phyloP scores from a whole-genome alignment of 2,888 invertebrate genomes.

The Nycteola revayana region DNA sequence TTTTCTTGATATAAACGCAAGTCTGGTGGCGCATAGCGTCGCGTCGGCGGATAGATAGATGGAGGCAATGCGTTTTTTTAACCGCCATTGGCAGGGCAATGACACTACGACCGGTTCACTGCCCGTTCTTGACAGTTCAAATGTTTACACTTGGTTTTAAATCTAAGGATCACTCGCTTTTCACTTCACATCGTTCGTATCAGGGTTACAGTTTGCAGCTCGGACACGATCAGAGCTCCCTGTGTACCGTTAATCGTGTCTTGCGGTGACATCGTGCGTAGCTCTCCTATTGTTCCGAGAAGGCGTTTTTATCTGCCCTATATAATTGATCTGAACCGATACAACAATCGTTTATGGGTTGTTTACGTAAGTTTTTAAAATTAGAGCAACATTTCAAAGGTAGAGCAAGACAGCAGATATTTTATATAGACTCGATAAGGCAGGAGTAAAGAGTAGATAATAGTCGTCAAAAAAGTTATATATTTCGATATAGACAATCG shows the following conservation, averaged over 20 bases:
- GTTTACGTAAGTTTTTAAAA: no score
- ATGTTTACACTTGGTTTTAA: constrained; percentile 70
- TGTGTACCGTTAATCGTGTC: constrained; percentile 8
- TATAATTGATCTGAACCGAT: no score
- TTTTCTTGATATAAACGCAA: constrained; percentile 50
- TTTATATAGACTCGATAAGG: no score
- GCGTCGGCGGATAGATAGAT: constrained; percentile 60
- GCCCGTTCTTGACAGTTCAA: constrained; percentile 82
- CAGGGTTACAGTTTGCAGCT: constrained; percentile 16
- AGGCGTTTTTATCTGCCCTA: not conserved
- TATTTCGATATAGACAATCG: not conserved
- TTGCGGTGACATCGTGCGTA: constrained; percentile 1
- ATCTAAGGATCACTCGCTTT: constrained; percentile 65
- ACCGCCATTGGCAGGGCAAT: constrained; percentile 76
- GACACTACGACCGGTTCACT: constrained; percentile 75
- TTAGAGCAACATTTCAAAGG: no score
- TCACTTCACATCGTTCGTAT: constrained; percentile 45
- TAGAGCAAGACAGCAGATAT: no score
- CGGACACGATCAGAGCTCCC: constrained; percentile 9
- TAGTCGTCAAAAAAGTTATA: no score
- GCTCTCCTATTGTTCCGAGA: constrained; percentile 1
- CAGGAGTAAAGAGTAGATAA: no score
- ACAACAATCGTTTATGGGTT: no score
- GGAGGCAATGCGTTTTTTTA: constrained; percentile 75
- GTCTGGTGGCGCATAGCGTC: constrained; percentile 46